phyloP scores from a whole-genome alignment of 2,888 invertebrate genomes.

The Calameuta idolon region DNA sequence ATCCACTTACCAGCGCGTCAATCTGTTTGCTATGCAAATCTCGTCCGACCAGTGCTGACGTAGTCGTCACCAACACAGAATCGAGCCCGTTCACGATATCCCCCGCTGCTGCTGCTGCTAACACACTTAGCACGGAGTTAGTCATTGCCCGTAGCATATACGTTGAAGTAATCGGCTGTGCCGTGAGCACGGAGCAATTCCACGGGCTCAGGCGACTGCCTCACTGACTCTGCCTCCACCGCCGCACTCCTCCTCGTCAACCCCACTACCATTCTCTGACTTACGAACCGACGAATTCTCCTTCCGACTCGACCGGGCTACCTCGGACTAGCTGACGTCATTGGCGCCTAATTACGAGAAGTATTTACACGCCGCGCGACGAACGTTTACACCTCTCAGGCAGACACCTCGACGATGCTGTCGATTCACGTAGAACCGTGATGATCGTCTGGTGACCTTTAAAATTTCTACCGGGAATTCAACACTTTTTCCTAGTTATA shows the following conservation, averaged over 20 bases:
- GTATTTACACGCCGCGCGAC: constrained; percentile 23
- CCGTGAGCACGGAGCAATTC: constrained; percentile 19
- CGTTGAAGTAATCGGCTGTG: constrained; percentile 25
- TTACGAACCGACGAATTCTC: constrained; percentile 1
- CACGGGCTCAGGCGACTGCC: constrained; percentile 5
- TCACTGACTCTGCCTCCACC: constrained; percentile 27
- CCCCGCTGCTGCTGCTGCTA: constrained; percentile 47
- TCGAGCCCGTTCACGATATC: constrained; percentile 42
- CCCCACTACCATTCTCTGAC: constrained; percentile 1
- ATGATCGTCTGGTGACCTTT: neutral
- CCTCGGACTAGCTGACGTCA: constrained; percentile 47
- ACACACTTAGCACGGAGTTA: constrained; percentile 54
- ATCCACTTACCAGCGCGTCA: constrained; percentile 62
- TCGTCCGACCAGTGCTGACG: constrained; percentile 61
- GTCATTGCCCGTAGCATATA: constrained; percentile 52
- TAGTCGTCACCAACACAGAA: constrained; percentile 42
- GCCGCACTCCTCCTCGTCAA: constrained; percentile 26
- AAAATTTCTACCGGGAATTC: neutral
- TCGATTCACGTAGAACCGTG: neutral
- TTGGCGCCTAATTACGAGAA: constrained; percentile 55
- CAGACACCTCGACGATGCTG: constrained; percentile 15
- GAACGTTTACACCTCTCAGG: constrained; percentile 30
- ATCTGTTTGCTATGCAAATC: constrained; percentile 66
- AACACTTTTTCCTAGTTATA: neutral
- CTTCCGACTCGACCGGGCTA: neutral